Evolutionary conservation across 2,797 vertebrate species (phyloP).

Genomic region (Acanthiza pusilla): DNA sequence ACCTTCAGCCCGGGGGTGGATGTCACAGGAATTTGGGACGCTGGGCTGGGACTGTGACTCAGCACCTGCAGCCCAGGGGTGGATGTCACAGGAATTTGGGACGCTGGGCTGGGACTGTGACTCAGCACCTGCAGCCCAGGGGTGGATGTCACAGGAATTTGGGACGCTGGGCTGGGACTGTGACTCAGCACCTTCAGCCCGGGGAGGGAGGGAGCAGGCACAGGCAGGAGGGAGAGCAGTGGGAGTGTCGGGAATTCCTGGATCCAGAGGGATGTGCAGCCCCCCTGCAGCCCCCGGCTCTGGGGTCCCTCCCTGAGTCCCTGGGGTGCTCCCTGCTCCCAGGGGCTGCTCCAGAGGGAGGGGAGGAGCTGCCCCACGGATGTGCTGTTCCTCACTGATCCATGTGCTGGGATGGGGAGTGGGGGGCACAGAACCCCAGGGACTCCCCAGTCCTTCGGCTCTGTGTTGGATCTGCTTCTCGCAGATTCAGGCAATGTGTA

Average conservation of each 20-base stretch:
- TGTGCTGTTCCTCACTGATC: not conserved
- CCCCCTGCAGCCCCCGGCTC: not conserved
- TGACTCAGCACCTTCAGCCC: not conserved
- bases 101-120: not conserved
- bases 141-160: not conserved
- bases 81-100: not conserved
- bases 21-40: not conserved
- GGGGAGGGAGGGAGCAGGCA: not conserved
- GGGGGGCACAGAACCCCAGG: not conserved
- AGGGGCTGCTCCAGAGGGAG: not conserved
- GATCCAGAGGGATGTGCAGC: not conserved
- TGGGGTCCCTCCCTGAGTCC: not conserved
- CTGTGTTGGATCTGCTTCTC: not conserved
- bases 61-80: not conserved
- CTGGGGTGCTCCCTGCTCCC: no score
- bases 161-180: not conserved
- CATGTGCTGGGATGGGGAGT: fast-evolving
- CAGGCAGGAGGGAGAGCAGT: not conserved
- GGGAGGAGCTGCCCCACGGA: not conserved
- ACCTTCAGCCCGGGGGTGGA: not conserved
- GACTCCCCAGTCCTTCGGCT: not conserved
- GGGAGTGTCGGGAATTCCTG: not conserved
- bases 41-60: not conserved
- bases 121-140: not conserved
- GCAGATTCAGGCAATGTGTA: fast-evolving